Evolutionary conservation across 1,140 invertebrate genomes (phyloP), one percentile per base, ranked within the genome.

Genomic region (Andrena cerasifolii): DNA sequence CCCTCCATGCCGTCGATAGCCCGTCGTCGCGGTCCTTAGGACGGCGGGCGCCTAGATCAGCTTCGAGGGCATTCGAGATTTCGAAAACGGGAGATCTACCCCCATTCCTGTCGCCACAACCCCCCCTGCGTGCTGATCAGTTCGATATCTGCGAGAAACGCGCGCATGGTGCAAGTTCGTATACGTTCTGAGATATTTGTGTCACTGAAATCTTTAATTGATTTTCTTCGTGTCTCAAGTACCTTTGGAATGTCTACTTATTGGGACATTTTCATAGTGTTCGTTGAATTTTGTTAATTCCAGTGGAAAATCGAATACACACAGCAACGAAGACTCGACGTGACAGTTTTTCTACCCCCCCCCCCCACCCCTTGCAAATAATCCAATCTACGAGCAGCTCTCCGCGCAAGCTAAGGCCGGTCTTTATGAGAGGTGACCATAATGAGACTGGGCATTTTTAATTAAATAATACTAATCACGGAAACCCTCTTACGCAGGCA

Each of bases 391-490:
- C 67, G 56, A 68, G 40, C 73, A 54, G 45, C 66, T 71, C 45
- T 26, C 56, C 24, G 21, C 33, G 54, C 45, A 51, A n/a, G 56
- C 45, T 43, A 59, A 62, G 45, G 33, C n/a, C 24, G 45, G 45
- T 45, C 65, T 67, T 83, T 79, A 79, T 45, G 73, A 68, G 45
- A 79, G 74, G 47, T 43, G 65, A 83, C 51, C 58, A 83, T 75
- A 74, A 67, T 79, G 83, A 83, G 85, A 84, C 78, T 47, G 80
- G 87, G 89, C 85, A 92, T 93, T 93, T 93, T 93, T 91, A 93
- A 93, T 93, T 93, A 93, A 92, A 93, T 93, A 92, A 93, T 91
- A 93, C 90, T 92, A 91, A 93, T 93, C 91, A 89, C 85, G 87
- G 89, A 82, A 85, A 85, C 86, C 82, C 85, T 89, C 88, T 84